phyloP scores from a whole-genome alignment of 2,888 invertebrate species.

The Apotomis capreana region DNA sequence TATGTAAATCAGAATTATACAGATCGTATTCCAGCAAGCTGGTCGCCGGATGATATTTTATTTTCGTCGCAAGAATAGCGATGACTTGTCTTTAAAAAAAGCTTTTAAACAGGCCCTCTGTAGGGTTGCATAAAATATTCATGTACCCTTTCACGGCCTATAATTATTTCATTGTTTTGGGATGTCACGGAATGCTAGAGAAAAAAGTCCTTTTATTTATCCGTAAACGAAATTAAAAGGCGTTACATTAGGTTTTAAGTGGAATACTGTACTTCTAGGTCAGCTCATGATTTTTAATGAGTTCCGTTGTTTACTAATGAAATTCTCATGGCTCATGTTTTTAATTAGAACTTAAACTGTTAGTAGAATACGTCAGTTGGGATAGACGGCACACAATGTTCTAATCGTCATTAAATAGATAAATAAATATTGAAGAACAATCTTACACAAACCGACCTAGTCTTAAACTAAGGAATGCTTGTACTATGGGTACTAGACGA shows the following conservation, averaged over 20 bases:
- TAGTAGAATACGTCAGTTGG: too few relatives aligned
- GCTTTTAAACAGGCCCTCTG: constrained; percentile 34
- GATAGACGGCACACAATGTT: too few relatives aligned
- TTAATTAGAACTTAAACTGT: too few relatives aligned
- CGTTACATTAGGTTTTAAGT: not conserved
- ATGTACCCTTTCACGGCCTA: constrained; percentile 38
- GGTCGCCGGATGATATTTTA: constrained; percentile 11
- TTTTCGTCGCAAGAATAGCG: constrained; percentile 33
- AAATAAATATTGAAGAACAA: too few relatives aligned
- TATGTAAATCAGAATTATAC: constrained; percentile 20
- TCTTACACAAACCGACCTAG: too few relatives aligned
- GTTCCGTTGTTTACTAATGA: not conserved
- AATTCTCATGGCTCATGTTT: not conserved
- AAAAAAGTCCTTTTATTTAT: constrained; percentile 28
- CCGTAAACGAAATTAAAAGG: constrained; percentile 6
- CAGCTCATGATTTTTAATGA: not conserved
- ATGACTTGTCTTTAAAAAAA: constrained; percentile 37
- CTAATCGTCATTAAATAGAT: too few relatives aligned
- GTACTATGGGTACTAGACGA: too few relatives aligned
- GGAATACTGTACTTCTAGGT: not conserved
- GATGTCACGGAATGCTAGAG: constrained; percentile 32
- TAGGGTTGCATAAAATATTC: constrained; percentile 35
- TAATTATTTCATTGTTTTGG: constrained; percentile 40
- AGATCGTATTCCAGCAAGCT: constrained; percentile 5
- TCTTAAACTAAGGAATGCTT: too few relatives aligned